phyloP scores from a whole-genome alignment of 2,113 vertebrate genomes.

The Cariama cristata region DNA sequence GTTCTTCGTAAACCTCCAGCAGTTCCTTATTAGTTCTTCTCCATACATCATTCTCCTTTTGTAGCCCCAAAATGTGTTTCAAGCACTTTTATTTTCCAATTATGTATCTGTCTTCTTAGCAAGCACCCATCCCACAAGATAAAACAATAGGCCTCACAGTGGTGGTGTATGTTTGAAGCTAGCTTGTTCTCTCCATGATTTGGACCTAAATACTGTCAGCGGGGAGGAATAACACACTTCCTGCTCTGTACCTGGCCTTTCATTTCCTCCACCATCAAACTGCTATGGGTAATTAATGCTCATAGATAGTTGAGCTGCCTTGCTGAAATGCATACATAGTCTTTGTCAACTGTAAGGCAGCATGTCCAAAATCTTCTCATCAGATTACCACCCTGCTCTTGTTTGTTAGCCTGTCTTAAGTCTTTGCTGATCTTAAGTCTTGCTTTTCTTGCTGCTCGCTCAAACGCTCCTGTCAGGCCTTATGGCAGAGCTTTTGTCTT shows the following conservation, averaged over 20 bases:
- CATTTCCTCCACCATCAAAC: not conserved
- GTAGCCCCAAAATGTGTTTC: slow-evolving; percentile 10
- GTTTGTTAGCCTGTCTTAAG: not conserved
- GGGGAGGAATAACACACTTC: not conserved
- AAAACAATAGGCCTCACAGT: not conserved
- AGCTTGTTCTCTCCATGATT: not conserved
- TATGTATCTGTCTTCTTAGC: not conserved
- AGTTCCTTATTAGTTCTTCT: slow-evolving; percentile 37
- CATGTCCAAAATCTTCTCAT: not conserved
- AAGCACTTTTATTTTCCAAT: slow-evolving; percentile 11
- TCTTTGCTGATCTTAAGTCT: not conserved
- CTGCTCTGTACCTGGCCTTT: slow-evolving; percentile 11
- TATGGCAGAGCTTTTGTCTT: not conserved
- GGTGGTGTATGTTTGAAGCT: not conserved
- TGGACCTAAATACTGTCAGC: slow-evolving; percentile 17
- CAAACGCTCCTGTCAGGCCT: not conserved
- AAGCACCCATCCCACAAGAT: not conserved
- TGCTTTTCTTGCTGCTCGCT: not conserved
- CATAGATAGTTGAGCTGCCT: not conserved
- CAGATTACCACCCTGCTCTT: not conserved
- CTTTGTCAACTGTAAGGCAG: not conserved
- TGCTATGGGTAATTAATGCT: not conserved
- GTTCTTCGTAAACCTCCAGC: slow-evolving; percentile 28
- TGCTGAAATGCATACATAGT: not conserved
- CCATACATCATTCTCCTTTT: slow-evolving; percentile 7